Percentiles rank a stretch among this genome's conserved stretches.
Evolutionary conservation across 1,140 invertebrate species (phyloP).

Genomic region (Chionoecetes opilio): DNA sequence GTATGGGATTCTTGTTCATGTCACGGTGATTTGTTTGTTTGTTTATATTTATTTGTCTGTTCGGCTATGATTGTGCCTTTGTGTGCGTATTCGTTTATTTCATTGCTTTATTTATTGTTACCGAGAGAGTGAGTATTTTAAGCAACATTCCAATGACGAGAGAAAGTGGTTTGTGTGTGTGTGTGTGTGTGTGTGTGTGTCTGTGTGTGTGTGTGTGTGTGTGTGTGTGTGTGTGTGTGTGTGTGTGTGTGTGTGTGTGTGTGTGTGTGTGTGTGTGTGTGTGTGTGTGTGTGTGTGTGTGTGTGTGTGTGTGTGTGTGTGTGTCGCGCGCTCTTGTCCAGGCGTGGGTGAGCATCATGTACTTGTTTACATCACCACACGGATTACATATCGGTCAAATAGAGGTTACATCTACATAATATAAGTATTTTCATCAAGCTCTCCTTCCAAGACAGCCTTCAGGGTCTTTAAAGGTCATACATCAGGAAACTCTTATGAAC

Average conservation of each 20-base stretch:
- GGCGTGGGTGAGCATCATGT: slow-evolving; percentile 42
- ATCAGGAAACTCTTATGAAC: background rate
- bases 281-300: background rate
- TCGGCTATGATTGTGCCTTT: background rate
- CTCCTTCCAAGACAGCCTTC: background rate
- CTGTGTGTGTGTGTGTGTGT: too few relatives aligned
- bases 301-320: background rate
- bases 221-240: background rate
- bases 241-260: too few relatives aligned
- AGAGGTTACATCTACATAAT: slow-evolving; percentile 36
- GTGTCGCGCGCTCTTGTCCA: background rate
- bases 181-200: too few relatives aligned
- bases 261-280: too few relatives aligned
- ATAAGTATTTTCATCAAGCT: background rate
- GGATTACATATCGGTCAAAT: background rate
- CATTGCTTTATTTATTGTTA: background rate
- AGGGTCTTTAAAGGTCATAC: background rate
- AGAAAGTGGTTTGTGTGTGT: too few relatives aligned
- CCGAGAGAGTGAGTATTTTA: background rate
- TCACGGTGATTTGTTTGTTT: too few relatives aligned
- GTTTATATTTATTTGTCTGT: too few relatives aligned
- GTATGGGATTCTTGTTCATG: too few relatives aligned
- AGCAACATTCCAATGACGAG: too few relatives aligned
- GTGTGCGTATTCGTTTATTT: background rate
- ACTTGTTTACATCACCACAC: slow-evolving; percentile 45